Evolutionary conservation across 2,797 vertebrate genomes (phyloP).

Genomic region (Brachymystax lenok): DNA sequence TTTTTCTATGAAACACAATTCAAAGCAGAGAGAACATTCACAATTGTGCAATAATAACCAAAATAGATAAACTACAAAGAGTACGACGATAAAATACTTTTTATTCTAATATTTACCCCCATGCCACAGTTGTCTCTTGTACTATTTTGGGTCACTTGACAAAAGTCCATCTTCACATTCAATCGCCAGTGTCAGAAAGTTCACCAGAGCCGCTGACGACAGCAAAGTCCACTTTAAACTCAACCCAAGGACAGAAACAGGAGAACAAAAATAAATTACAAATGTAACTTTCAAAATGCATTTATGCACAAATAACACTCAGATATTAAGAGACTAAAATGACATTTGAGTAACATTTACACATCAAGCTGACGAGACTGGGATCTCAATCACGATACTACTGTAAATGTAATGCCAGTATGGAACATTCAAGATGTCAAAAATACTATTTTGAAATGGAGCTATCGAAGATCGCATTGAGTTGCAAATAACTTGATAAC

Average conservation of each 20-base stretch:
- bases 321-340: constrained; percentile 74
- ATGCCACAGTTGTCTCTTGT: constrained; percentile 70
- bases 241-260: constrained; percentile 62
- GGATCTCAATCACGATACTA: constrained; percentile 79
- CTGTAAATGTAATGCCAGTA: constrained; percentile 73
- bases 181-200: constrained; percentile 38
- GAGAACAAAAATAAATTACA: constrained; percentile 62
- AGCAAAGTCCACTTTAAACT: constrained; percentile 59
- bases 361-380: constrained; percentile 79
- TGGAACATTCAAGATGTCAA: constrained; percentile 83
- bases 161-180: constrained; percentile 50
- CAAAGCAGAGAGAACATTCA: background rate
- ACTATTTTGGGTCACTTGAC: constrained; percentile 63
- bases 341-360: constrained; percentile 77
- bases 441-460: constrained; percentile 66
- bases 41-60: background rate
- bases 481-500: constrained; percentile 69
- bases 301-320: constrained; percentile 78
- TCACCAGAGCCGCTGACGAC: constrained; percentile 18
- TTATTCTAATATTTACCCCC: constrained; percentile 89
- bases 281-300: constrained; percentile 57
- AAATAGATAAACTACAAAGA: constrained; percentile 40
- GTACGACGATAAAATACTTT: constrained; percentile 86
- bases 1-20: background rate
- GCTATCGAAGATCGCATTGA: constrained; percentile 59